These are phyloP conservation scores for Brevimyrus niger DNA, from an alignment of 2,113 vertebrate species.

Conservation along the genomic window DNA sequence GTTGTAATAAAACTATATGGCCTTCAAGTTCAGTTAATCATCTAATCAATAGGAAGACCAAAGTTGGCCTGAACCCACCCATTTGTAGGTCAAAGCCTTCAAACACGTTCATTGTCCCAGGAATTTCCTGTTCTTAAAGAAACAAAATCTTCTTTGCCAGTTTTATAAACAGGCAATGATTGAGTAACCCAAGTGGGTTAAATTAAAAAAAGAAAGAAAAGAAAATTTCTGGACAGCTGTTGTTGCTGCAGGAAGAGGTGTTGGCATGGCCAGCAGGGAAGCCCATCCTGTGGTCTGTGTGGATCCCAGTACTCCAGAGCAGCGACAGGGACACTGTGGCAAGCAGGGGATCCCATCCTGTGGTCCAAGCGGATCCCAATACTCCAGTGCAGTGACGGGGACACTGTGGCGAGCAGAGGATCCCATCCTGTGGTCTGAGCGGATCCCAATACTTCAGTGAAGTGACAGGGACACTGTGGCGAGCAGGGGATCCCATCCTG, in stretches of 20 bases:
- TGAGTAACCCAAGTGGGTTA: background rate
- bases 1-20: background rate
- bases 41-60: conserved; percentile 1
- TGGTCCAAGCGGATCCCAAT: too few relatives aligned
- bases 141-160: background rate
- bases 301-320: background rate
- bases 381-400: too few relatives aligned
- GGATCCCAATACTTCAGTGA: too few relatives aligned
- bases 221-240: background rate
- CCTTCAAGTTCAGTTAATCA: background rate
- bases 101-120: background rate
- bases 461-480: background rate
- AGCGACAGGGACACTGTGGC: background rate
- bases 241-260: background rate
- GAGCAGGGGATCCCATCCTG: background rate
- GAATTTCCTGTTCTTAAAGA: background rate
- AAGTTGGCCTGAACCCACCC: background rate
- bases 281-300: background rate
- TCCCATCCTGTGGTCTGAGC: too few relatives aligned
- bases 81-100: background rate
- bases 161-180: background rate
- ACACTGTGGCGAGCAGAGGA: too few relatives aligned
- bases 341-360: too few relatives aligned
- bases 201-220: background rate
- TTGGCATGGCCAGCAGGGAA: background rate